Base-by-base conservation (phyloP, 1,140 invertebrate species). In the Aplysia californica region DNA sequence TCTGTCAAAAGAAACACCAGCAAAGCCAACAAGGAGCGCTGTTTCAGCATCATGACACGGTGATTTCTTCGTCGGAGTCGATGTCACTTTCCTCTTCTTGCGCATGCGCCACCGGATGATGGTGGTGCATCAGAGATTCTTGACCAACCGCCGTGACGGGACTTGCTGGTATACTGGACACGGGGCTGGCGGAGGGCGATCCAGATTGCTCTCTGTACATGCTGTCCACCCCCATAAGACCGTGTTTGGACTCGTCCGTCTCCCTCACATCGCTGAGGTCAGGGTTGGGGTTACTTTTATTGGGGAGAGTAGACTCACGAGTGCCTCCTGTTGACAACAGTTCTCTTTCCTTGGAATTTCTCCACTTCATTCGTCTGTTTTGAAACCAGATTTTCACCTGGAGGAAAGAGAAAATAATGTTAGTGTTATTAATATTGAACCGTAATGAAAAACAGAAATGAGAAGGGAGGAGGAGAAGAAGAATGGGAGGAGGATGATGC, bases 261-360 rank as follows among this genome's bases (percentile, higher is more conserved):
- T 82, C 81, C 29, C 81, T 94, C 4, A 96, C 96, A 87, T 98
- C 97, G 82, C 96, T 97, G 61, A 98, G 91, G 88, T 98, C 97
- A 0, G 97, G 97, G 90, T 98, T 96, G 0, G 97, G 97, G 89
- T 98, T 98, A 91, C 97, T 97, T 88, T 98, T 98, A 88, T 96
- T 98, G 0, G 97, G 97, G 35, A 98, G 91, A 0, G 97, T 98
- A 87, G 98, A 96, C 86, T 98, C 97, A 26, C 97, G 91, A 10
- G 95, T 96, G 3, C 97, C 97, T 0, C 97, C 97, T 26, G 93
- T 82, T 15, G 97, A 97, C 59, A 99, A 90, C 0, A 99, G 91
- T 90, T 99, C 97, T 23, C 97, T 91, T 88, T 99, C 97, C 90
- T 98, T 99, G 10, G 96, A 97, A 89, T 99, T 99, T 10, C 97